phyloP scores from a whole-genome alignment of 2,797 vertebrate genomes.

The Malacoctenus gilli region DNA sequence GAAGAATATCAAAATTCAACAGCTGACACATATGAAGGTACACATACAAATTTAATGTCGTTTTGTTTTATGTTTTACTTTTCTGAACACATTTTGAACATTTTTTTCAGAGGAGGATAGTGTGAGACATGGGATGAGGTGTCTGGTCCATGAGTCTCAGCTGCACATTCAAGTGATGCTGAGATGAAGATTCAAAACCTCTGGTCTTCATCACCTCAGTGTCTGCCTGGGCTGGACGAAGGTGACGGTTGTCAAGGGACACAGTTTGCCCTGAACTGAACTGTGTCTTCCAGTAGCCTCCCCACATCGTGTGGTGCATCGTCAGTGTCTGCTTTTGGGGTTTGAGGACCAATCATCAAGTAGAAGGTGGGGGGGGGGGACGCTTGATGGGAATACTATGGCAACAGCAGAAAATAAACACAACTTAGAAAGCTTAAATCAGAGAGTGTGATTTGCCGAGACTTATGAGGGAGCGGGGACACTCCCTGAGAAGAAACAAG shows the following conservation, averaged over 20 bases:
- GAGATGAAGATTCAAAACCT: constrained; percentile 64
- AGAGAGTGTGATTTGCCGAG: constrained; percentile 21
- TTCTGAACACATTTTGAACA: background rate
- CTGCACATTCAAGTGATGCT: constrained; percentile 66
- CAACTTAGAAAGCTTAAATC: constrained; percentile 20
- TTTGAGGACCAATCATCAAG: background rate
- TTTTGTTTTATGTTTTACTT: background rate
- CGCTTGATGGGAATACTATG: constrained; percentile 19
- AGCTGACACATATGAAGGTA: no score
- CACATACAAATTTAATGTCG: background rate
- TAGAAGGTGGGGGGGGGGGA: background rate
- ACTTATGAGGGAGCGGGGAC: constrained; percentile 39
- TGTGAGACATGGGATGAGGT: constrained; percentile 12
- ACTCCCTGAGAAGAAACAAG: constrained; percentile 55
- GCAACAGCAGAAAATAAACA: constrained; percentile 17
- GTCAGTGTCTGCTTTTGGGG: constrained; percentile 1
- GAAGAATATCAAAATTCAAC: no score
- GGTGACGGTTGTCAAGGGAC: constrained; percentile 33
- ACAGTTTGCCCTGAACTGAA: constrained; percentile 28
- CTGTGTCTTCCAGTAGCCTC: constrained; percentile 2
- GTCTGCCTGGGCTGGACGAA: constrained; percentile 46
- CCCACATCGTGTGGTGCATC: background rate
- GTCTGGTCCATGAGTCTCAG: constrained; percentile 37
- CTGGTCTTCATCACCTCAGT: constrained; percentile 48
- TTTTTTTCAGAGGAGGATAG: constrained; percentile 13